These are phyloP conservation scores for Rhopalosiphum maidis DNA, from an alignment of 1,140 invertebrate genomes.

Conservation along the genomic window DNA sequence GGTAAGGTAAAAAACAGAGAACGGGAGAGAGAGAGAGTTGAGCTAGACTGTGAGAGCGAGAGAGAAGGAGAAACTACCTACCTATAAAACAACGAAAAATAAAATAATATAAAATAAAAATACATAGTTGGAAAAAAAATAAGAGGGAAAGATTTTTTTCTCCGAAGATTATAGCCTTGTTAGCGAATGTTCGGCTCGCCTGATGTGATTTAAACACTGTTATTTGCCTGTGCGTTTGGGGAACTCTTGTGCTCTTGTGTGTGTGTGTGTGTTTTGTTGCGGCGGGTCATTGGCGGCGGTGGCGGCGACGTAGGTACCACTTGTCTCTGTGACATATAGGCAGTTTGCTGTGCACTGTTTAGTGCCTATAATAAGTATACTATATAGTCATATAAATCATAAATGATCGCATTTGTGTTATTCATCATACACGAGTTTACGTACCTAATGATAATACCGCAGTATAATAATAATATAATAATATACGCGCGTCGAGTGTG, in stretches of 20 bases:
- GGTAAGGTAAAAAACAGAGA: constrained; percentile 21
- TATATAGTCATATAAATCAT: constrained; percentile 12
- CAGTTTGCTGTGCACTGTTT: not conserved
- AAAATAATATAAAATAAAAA: constrained; percentile 25
- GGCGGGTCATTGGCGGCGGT: constrained; percentile 14
- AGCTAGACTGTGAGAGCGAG: not conserved
- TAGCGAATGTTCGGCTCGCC: constrained; percentile 49
- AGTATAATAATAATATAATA: not conserved
- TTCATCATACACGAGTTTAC: not conserved
- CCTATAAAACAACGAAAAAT: constrained; percentile 1
- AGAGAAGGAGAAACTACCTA: not conserved
- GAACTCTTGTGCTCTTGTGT: not conserved
- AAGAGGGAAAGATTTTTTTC: constrained; percentile 6
- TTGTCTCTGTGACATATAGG: constrained; percentile 22
- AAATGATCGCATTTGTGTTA: not conserved
- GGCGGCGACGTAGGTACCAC: not conserved
- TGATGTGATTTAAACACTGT: constrained; percentile 53
- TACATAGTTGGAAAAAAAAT: not conserved
- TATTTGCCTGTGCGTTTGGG: constrained; percentile 45
- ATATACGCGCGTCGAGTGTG: not conserved
- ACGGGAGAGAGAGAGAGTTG: not conserved
- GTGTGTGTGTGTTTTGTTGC: constrained; percentile 12
- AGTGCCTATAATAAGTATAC: not conserved
- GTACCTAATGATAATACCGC: not conserved
- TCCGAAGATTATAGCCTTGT: constrained; percentile 48